Base-by-base conservation (phyloP, 1,140 invertebrate species). In the Lepidurus packardi region DNA sequence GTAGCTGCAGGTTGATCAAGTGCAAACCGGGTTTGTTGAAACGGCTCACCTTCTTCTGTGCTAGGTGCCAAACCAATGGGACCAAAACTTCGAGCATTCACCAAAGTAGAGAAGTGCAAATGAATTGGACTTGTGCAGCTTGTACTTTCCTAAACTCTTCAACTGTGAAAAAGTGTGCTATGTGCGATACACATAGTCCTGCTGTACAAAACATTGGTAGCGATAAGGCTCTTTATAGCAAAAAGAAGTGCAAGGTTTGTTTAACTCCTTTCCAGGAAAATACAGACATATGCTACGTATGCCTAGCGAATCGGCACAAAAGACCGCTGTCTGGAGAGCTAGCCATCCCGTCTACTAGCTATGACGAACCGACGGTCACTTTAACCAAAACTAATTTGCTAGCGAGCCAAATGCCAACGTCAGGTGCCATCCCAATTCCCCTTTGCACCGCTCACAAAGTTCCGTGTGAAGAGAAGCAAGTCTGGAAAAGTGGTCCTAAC, bases 41-140 rank as follows among this genome's bases (percentile, higher is more conserved):
- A 9, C 81, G 84, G 43, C 78, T 84, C 25, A 84, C 84, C 4
- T 83, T 82, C 75, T 84, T 81, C 81, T 84, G 84, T 81, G 74
- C 77, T 7, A 16, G 74, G 9, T 84, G 84, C 81, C 84, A 84
- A 76, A 81, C 78, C 25, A 83, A 84, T 47, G 78, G 81, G n/a
- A 73, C 83, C 76, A 82, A 76, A 42, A 75, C 82, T 9, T 65
- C 3, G 21, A 65, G 16, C 9, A 65, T 13, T 21, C 21, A 13
- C 6, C 9, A 13, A 65, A 65, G 13, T 16, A 13, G 5, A 7
- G 7, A 13, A 21, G 16, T 6, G 6, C 53, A 9, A 65, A 65
- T 65, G 53, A 65, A 13, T 21, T 21, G 53, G 53, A n/a, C 53
- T 65, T 65, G 53, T 21, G 53, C 53, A 65, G 21, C 16, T 16